Conservation (phyloP, 2,888 invertebrate species). For the Idaea biselata region DNA sequence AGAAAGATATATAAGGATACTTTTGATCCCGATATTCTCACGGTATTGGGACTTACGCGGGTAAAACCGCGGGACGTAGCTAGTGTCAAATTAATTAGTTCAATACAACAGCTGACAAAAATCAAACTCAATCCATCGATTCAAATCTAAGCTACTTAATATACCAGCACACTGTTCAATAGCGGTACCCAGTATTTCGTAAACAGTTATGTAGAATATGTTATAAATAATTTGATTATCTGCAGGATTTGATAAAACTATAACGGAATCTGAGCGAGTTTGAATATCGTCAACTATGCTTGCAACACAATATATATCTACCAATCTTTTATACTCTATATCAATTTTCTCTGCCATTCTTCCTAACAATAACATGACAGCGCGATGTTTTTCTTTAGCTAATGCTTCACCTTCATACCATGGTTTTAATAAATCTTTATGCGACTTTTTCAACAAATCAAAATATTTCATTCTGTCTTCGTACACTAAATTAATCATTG, state of each 20-base stretch:
- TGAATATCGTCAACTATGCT: background rate
- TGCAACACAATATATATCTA: conserved; percentile 18
- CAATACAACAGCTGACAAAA: conserved; percentile 45
- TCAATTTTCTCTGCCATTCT: conserved; percentile 58
- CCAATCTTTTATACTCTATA: conserved; percentile 42
- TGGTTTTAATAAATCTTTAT: conserved; percentile 55
- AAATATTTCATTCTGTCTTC: conserved; percentile 65
- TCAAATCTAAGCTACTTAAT: conserved; percentile 64
- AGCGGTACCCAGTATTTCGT: conserved; percentile 49
- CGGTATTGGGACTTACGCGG: too few relatives aligned
- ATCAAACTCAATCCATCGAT: conserved; percentile 68
- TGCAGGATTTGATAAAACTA: conserved; percentile 14
- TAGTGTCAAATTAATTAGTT: too few relatives aligned
- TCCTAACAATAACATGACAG: conserved; percentile 48
- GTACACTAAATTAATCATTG: conserved; percentile 59
- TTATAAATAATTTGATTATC: conserved; percentile 36
- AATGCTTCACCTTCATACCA: conserved; percentile 60
- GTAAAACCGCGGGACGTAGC: too few relatives aligned
- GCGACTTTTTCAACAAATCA: conserved; percentile 47
- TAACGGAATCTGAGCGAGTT: background rate
- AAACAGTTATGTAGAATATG: conserved; percentile 54
- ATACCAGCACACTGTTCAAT: conserved; percentile 61
- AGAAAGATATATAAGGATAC: too few relatives aligned
- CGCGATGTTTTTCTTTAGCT: conserved; percentile 50
- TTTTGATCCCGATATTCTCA: too few relatives aligned